Conservation (phyloP, 2,888 invertebrate genomes). For the Chrysodeixis includens region DNA sequence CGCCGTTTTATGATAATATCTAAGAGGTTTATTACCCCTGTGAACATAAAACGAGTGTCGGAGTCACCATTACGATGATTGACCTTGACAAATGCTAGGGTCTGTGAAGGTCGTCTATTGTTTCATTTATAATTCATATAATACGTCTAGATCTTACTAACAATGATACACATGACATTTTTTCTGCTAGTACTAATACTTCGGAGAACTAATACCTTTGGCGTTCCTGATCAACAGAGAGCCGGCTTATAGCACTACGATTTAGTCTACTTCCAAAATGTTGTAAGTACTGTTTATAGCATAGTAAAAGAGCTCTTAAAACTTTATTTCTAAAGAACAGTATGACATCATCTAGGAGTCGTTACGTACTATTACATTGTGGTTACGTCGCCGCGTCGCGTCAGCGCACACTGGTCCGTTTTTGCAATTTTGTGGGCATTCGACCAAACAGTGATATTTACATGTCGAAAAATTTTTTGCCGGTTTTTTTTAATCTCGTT, state of each 20-base stretch:
- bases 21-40: slow-evolving; percentile 15
- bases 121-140: slow-evolving; percentile 31
- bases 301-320: slow-evolving; percentile 41
- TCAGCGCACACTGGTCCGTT: no score
- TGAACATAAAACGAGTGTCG: slow-evolving; percentile 11
- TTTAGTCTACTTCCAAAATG: slow-evolving; percentile 20
- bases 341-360: slow-evolving; percentile 74
- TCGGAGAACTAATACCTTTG: slow-evolving; percentile 14
- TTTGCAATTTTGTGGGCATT: no score
- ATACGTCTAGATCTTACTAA: slow-evolving; percentile 5
- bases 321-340: slow-evolving; percentile 56
- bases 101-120: slow-evolving; percentile 49
- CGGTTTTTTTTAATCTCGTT: no score
- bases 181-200: slow-evolving; percentile 9
- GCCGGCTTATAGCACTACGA: neutral
- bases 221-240: no score
- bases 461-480: no score
- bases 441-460: no score
- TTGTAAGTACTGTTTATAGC: slow-evolving; percentile 25
- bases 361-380: slow-evolving; percentile 61
- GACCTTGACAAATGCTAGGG: slow-evolving; percentile 47
- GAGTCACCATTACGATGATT: slow-evolving; percentile 10
- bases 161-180: slow-evolving; percentile 12
- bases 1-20: neutral
- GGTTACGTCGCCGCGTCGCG: slow-evolving; percentile 39